Percentiles rank a stretch among this genome's conserved stretches.
Conservation (phyloP, 1,140 invertebrate genomes). For the Saccostrea glomerata region DNA sequence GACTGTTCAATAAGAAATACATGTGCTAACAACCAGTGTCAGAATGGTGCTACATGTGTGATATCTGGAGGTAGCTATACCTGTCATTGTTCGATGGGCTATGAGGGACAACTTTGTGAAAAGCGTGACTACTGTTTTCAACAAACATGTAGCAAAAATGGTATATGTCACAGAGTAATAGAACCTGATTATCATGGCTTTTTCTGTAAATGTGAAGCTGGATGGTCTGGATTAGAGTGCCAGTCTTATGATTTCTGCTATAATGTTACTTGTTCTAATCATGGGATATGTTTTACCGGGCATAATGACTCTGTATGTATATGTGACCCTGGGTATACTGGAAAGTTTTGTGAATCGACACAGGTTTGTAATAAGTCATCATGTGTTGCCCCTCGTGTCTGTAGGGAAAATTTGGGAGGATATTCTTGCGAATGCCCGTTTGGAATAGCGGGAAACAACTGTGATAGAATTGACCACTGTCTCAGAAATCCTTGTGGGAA, state of each 20-base stretch:
- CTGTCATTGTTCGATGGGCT: neutral
- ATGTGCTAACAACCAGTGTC: conserved; percentile 9
- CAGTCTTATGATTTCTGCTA: neutral
- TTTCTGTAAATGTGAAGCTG: conserved; percentile 8
- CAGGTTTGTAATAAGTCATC: neutral
- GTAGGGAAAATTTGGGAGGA: neutral
- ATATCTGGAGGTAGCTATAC: neutral
- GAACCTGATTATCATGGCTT: neutral
- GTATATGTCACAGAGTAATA: neutral
- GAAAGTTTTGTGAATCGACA: neutral
- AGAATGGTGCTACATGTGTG: conserved; percentile 27
- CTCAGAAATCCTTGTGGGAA: neutral
- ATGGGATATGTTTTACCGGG: neutral
- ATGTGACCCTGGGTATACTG: neutral
- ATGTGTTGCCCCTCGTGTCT: neutral
- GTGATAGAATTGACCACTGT: neutral
- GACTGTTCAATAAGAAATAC: neutral
- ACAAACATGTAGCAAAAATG: conserved; percentile 43
- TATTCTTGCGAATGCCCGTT: conserved; percentile 21
- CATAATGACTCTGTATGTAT: neutral
- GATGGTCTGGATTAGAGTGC: conserved; percentile 25
- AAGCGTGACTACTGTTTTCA: neutral
- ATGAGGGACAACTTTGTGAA: neutral
- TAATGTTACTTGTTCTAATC: conserved; percentile 4
- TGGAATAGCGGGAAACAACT: neutral